Evolutionary conservation across 2,113 vertebrate species (phyloP), one percentile per base, ranked within the genome.

Genomic region (Saccopteryx bilineata): DNA sequence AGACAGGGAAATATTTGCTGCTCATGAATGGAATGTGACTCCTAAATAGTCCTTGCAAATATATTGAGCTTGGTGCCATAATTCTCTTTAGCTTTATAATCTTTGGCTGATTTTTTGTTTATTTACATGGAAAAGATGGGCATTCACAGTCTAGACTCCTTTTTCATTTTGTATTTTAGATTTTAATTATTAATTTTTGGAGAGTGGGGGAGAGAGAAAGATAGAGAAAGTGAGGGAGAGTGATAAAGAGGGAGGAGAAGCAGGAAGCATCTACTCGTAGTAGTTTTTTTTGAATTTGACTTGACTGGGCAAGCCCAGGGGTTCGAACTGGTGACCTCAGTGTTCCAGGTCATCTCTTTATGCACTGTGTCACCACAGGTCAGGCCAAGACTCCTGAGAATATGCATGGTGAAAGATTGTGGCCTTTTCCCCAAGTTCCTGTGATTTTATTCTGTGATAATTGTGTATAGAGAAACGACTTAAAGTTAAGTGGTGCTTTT

Each of bases 361-460:
- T 39, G 39, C 39, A 39, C 39, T 39, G 39, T 39, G 39, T 39
- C 39, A 39, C 39, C 39, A 39, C 39, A 39, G 39, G 39, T 39
- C 39, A 39, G 39, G 39, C 39, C 39, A 39, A 39, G 39, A 56
- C 63, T 96, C 65, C 54, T 72, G 68, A 54, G 52, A 63, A 74
- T 86, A 24, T 87, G 60, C 48, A 13, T 71, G 21, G 61, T 5
- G 74, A 83, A 1, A 18, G 19, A 94, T 52, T 63, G 60, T 33
- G 7, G 28, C 61, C 46, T 96, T 96, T 94, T 28, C 72, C 60
- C 18, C 80, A 84, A 31, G 69, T 58, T 54, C 33, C 58, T 89
- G 26, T 79, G 52, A 89, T 93, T 86, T 80, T 94, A 65, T 93
- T 26, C 60, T 50, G 48, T 72, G 91, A 88, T 94, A 81, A 82